Evolutionary conservation across 2,888 invertebrate species (phyloP), one percentile per base, ranked within the genome.

Genomic region (Tenthredo notha): DNA sequence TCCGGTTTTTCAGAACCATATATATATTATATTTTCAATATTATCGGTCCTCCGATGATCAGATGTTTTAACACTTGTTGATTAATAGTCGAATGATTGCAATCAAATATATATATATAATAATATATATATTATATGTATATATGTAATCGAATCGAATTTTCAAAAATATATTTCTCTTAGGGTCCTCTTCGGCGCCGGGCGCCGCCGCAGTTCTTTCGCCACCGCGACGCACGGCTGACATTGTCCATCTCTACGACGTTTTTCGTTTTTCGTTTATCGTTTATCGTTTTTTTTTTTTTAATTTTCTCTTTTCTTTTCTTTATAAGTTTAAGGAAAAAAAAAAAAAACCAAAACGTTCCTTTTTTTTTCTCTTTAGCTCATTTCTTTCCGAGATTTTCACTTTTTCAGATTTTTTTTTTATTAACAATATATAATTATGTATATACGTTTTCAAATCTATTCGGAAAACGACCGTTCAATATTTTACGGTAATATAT

Each of bases 171-270:
- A 21, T 75, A 47, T 75, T 67, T 84, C 47, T 85, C n/a, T 33
- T 67, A 70, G 86, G 86, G 65, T 70, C 58, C 67, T 89, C 88
- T 88, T 87, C 88, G 91, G 91, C 90, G 91, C 91, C 91, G 91
- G 91, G 91, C 92, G 90, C 90, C 90, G 93, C 92, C 93, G 91
- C 93, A 91, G 91, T 93, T 93, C 93, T 93, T 93, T 93, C 93
- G 93, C 93, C 91, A 92, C 93, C 93, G 91, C 91, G 92, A 92
- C 92, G 91, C 77, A 50, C 77, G 84, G 84, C 84, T 84, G 84
- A 84, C 75, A 84, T 84, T 84, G 84, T 84, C 84, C 84, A 84
- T 84, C 84, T 77, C 29, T 84, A 25, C 77, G 84, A 65, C 77
- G 61, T 77, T 40, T 77, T n/a, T 33, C 4, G 33, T 25, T 29